Evolutionary conservation across 2,888 invertebrate genomes (phyloP), one percentile per base, ranked within the genome.

Genomic region (Mimumesa dahlbomi): DNA sequence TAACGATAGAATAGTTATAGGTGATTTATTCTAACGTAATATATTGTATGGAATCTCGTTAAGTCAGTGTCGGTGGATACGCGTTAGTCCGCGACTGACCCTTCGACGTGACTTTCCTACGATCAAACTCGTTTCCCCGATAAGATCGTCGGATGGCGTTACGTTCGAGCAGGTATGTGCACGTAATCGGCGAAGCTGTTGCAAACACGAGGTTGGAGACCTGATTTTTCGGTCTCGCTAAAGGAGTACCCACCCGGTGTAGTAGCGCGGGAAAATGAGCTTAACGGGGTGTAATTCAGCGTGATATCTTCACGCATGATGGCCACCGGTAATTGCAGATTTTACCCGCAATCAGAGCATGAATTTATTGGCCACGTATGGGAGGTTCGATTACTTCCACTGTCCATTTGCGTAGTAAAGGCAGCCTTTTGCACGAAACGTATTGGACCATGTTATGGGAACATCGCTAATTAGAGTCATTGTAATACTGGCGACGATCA

Each of bases 311-410:
- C 70, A 82, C 80, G 81, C 82, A 81, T 69, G 75, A 68, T 72
- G 75, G 67, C 70, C 69, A 58, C 73, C 70, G 73, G 81, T 82
- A 82, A 82, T 82, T 82, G 82, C 80, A 69, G 72, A 77, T 81
- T 79, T 82, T 82, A 81, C 67, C 42, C 59, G 79, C 78, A 82
- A 82, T 81, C 82, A 68, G 81, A 82, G 82, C 82, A 82, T 82
- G 82, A 81, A 82, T 81, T 81, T 77, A 81, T 76, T 61, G 76
- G 42, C 13, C 65, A 38, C 66, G 49, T 57, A 70, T 21, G 59
- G 59, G 62, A 59, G 69, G 58, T 54, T 65, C 74, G 77, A 74
- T 71, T 69, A 67, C 74, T 49, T 40, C 43, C 42, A 58, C 14
- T 56, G 59, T 49, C 61, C 68, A 46, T 64, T 73, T 52, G 62